phyloP scores from a whole-genome alignment of 2,797 vertebrate species.

The Ataeniobius toweri region DNA sequence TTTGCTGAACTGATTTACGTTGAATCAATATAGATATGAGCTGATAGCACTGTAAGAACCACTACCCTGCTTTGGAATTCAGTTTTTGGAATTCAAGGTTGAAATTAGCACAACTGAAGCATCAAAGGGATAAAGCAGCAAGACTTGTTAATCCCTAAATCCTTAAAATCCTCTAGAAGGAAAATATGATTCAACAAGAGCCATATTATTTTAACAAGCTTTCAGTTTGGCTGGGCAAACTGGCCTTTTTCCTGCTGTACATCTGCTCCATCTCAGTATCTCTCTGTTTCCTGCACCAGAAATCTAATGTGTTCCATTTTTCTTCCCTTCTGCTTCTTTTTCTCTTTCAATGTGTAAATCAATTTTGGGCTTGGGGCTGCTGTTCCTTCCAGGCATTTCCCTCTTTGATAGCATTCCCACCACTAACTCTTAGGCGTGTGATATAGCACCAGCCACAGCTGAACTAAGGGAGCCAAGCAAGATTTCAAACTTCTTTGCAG shows the following conservation, averaged over 20 bases:
- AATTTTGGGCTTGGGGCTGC: constrained; percentile 77
- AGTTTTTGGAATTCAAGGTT: constrained; percentile 66
- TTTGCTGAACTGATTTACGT: constrained; percentile 26
- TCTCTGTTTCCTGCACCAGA: constrained; percentile 50
- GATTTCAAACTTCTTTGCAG: constrained; percentile 76
- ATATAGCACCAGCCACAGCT: constrained; percentile 69
- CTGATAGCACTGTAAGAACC: constrained; percentile 42
- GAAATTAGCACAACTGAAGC: constrained; percentile 58
- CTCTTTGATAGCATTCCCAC: constrained; percentile 79
- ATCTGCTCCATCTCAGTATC: constrained; percentile 45
- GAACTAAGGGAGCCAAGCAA: constrained; percentile 64
- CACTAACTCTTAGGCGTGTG: constrained; percentile 62
- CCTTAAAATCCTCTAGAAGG: constrained; percentile 55
- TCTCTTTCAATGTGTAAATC: constrained; percentile 74
- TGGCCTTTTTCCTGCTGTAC: constrained; percentile 46
- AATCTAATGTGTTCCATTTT: constrained; percentile 49
- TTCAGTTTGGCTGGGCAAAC: constrained; percentile 51
- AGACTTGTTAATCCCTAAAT: constrained; percentile 65
- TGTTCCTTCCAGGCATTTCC: constrained; percentile 76
- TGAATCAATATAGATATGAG: constrained; percentile 45
- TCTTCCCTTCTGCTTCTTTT: constrained; percentile 45
- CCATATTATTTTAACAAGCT: constrained; percentile 63
- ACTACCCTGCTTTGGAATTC: constrained; percentile 55
- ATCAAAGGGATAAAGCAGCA: constrained; percentile 44
- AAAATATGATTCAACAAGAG: constrained; percentile 60